Evolutionary conservation across 2,113 vertebrate genomes (phyloP).

Genomic region (Terrapene triunguis): DNA sequence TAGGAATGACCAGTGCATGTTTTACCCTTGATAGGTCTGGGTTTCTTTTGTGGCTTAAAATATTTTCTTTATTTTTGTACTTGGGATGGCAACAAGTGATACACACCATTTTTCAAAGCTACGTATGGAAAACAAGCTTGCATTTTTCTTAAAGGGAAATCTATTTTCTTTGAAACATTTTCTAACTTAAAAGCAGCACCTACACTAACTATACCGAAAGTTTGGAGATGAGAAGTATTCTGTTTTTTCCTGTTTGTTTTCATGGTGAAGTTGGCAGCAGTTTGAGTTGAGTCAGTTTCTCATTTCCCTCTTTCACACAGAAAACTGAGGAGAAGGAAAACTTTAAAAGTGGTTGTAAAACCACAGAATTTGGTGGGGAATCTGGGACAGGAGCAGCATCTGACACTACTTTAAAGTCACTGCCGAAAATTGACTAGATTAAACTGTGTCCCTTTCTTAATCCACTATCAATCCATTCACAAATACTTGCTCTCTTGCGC

Average conservation of each 20-base stretch:
- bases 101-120: background rate
- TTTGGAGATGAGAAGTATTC: background rate
- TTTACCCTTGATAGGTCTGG: background rate
- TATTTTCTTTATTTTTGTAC: background rate
- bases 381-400: background rate
- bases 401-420: background rate
- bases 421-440: background rate
- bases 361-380: background rate
- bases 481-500: background rate
- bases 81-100: background rate
- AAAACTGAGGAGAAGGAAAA: background rate
- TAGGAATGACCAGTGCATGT: background rate
- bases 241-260: background rate
- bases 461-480: background rate
- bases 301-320: background rate
- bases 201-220: background rate
- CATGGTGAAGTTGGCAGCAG: background rate
- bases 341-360: background rate
- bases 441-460: background rate
- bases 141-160: background rate
- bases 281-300: background rate
- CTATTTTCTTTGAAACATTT: background rate
- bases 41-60: background rate
- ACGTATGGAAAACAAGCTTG: background rate
- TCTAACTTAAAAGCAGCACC: background rate